Evolutionary conservation across 2,797 vertebrate genomes (phyloP).

Genomic region (Darevskia mixta): DNA sequence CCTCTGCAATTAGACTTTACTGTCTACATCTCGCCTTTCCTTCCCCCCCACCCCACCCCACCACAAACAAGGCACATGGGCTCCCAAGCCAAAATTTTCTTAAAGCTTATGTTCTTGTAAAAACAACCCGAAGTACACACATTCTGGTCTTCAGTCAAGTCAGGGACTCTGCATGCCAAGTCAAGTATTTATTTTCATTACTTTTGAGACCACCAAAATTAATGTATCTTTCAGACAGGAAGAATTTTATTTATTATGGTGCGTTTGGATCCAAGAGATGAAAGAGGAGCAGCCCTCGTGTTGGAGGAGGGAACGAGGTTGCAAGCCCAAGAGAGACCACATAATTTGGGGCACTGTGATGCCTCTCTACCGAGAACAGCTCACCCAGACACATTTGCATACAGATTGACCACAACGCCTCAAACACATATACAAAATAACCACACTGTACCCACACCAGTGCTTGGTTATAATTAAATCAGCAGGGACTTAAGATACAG

Average conservation of each 20-base stretch:
- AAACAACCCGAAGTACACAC: constrained; percentile 76
- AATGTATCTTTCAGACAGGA: constrained; percentile 81
- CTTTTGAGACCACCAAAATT: constrained; percentile 80
- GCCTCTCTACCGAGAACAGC: not conserved
- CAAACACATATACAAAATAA: not conserved
- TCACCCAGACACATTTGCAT: constrained; percentile 44
- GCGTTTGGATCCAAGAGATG: constrained; percentile 75
- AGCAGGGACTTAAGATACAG: constrained; percentile 24
- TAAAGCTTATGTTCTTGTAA: constrained; percentile 77
- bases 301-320: constrained; percentile 7
- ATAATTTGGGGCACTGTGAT: constrained; percentile 34
- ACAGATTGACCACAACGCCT: constrained; percentile 17
- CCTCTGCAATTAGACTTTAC: constrained; percentile 60
- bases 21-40: constrained; percentile 55
- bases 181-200: constrained; percentile 79
- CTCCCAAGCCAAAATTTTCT: constrained; percentile 68
- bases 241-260: constrained; percentile 80
- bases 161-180: constrained; percentile 66
- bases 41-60: constrained; percentile 17
- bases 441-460: not conserved
- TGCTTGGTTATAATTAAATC: not conserved
- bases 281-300: constrained; percentile 70
- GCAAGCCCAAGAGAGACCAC: not conserved
- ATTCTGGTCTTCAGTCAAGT: constrained; percentile 74
- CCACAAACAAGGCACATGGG: not conserved